Percentiles rank a stretch among this genome's conserved stretches.
phyloP scores from a whole-genome alignment of 2,888 invertebrate species.

The Athalia rosae region DNA sequence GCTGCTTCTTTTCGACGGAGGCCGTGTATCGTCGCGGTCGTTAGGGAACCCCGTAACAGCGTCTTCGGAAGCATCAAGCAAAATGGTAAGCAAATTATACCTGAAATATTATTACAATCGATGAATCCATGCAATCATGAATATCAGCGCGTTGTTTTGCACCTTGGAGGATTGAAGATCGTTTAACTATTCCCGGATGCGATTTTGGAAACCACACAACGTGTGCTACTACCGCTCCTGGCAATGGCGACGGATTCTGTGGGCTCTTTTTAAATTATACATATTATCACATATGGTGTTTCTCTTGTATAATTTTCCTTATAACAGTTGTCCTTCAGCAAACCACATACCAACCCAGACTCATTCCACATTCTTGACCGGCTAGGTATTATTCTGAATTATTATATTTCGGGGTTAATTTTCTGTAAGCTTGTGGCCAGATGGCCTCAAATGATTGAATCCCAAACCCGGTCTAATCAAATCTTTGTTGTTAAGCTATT shows the following conservation, averaged over 20 bases:
- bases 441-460: no score
- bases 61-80: conserved; percentile 20
- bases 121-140: neutral
- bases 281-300: neutral
- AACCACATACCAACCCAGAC: no score
- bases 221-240: conserved; percentile 14
- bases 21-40: conserved; percentile 33
- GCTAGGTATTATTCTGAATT: no score
- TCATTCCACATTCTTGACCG: no score
- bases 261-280: neutral
- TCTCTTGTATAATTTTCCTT: no score
- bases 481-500: no score
- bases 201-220: conserved; percentile 2
- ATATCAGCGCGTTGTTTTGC: neutral
- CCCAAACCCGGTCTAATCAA: no score
- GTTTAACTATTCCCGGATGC: conserved; percentile 13
- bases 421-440: no score
- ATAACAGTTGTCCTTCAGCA: no score
- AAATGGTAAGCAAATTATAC: conserved; percentile 29
- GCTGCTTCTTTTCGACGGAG: conserved; percentile 35
- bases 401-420: no score
- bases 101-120: conserved; percentile 15
- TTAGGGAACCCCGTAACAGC: conserved; percentile 15
- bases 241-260: neutral
- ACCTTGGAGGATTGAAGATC: neutral